These are phyloP conservation scores for Hycleus phaleratus DNA, from an alignment of 1,140 invertebrate genomes.

Conservation along the genomic window DNA sequence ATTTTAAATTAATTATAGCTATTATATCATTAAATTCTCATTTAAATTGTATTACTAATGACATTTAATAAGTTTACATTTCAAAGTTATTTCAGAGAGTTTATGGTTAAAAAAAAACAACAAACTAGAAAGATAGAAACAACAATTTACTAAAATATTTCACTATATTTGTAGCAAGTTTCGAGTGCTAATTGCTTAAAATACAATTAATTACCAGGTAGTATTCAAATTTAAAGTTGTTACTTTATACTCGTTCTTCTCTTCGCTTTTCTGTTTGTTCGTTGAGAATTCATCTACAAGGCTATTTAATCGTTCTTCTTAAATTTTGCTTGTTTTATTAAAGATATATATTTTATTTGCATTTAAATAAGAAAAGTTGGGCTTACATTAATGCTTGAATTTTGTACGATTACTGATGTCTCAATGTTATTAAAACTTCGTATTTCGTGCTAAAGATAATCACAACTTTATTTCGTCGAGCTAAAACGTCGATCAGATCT, in stretches of 20 bases:
- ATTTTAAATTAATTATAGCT: conserved; percentile 6
- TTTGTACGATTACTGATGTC: conserved; percentile 9
- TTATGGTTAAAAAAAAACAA: too few relatives aligned
- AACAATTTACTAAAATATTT: not conserved
- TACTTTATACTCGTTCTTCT: conserved; percentile 5
- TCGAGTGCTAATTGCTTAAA: conserved; percentile 1
- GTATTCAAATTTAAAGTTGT: conserved; percentile 19
- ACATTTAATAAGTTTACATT: too few relatives aligned
- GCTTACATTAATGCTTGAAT: conserved; percentile 13
- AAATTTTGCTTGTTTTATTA: conserved; percentile 15
- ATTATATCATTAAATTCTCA: not conserved
- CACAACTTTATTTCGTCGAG: not conserved
- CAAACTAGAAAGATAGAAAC: too few relatives aligned
- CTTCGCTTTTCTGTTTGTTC: too few relatives aligned
- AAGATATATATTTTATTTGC: conserved; percentile 15
- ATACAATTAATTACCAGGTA: conserved; percentile 22
- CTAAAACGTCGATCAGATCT: too few relatives aligned
- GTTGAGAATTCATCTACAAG: too few relatives aligned
- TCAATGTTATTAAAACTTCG: conserved; percentile 5
- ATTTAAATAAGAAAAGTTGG: conserved; percentile 15
- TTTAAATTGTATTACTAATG: too few relatives aligned
- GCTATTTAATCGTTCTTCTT: conserved; percentile 11
- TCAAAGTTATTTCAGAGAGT: too few relatives aligned
- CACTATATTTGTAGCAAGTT: not conserved
- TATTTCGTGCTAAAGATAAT: not conserved